Base-by-base conservation (phyloP, 2,888 invertebrate species). In the Taenaris catops region DNA sequence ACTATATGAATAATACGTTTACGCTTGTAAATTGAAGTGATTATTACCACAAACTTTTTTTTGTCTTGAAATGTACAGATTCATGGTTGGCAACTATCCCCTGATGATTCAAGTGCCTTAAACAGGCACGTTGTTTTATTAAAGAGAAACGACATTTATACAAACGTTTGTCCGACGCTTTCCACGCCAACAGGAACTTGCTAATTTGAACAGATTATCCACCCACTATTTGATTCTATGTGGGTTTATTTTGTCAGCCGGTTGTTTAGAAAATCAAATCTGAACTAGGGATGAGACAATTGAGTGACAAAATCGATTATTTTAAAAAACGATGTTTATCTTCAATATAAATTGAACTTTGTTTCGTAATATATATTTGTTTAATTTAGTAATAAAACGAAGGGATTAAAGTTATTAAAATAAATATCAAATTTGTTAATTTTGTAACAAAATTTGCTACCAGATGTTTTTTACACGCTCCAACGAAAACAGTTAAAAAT, bases 201-300 rank as follows among this genome's bases (percentile, higher is more conserved):
- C 34, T 44, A 37, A 44, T 44, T 40, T 37, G 34, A 12, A 40
- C 36, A 34, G 36, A 40, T 44, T 44, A 44, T 37, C 40, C 34
- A 19, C 43, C 43, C 37, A 44, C 40, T 20, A 18, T 37, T 34
- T 31, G 11, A 25, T 16, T 43, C 29, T 21, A 29, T 23, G 40
- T 43, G 20, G 40, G 40, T 44, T 44, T 44, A 31, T 44, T 43
- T 44, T 39, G 43, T 43, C 33, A 11, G 27, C 27, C 25, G 32
- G 29, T 39, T 33, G 39, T 39, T 39, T 33, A 20, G 23, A 16
- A 39, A 39, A 39, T 43, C 33, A 29, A 36, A 39, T 43, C 19
- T 28, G 11, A 9, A 27, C 11, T 4, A 3, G 14, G 4, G 2
- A 3, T 3, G 4, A 14, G 14, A 4, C 14, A 14, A 14, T 14